phyloP scores from a whole-genome alignment of 2,113 vertebrate genomes.

The Chiloscyllium plagiosum region DNA sequence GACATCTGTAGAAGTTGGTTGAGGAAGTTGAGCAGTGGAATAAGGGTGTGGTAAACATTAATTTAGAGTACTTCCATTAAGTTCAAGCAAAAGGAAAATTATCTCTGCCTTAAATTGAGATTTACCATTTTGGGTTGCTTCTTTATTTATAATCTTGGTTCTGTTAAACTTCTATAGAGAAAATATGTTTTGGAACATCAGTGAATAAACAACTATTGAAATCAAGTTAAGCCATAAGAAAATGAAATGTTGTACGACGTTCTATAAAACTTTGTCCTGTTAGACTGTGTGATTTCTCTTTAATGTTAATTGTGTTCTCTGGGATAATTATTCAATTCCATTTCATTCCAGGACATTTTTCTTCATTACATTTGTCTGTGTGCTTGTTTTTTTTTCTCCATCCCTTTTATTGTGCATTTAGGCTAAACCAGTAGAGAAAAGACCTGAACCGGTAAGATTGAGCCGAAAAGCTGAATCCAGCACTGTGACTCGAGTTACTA shows the following conservation, averaged over 20 bases:
- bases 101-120: neutral
- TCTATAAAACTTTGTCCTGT: neutral
- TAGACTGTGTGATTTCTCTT: neutral
- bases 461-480: conserved; percentile 57
- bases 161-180: neutral
- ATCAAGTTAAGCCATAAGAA: neutral
- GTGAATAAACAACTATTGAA: neutral
- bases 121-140: neutral
- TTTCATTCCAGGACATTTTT: conserved; percentile 9
- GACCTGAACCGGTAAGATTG: conserved; percentile 54
- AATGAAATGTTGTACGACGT: neutral
- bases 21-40: neutral
- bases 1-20: neutral
- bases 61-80: neutral
- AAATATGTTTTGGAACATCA: conserved; percentile 3
- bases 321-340: conserved; percentile 9
- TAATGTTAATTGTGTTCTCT: neutral
- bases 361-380: conserved; percentile 27
- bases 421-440: conserved; percentile 64
- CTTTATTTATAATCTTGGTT: neutral
- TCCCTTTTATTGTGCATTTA: conserved; percentile 56
- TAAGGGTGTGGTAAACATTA: neutral
- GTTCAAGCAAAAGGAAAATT: neutral
- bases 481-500: conserved; percentile 52
- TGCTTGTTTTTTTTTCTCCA: conserved; percentile 18